phyloP scores from a whole-genome alignment of 35 echinoderm and acorn worm species.

The Antedon bifida region DNA sequence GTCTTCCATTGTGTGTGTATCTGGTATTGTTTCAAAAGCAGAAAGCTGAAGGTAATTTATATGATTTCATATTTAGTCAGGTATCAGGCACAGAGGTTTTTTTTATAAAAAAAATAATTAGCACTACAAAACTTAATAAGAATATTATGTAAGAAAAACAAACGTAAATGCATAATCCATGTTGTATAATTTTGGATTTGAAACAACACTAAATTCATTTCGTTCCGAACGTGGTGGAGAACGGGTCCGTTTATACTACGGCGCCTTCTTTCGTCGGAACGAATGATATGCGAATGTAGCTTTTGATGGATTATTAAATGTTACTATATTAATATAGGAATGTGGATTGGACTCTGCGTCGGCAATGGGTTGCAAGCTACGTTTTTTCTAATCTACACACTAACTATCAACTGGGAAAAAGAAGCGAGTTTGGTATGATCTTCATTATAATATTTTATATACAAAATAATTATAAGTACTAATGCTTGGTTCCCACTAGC shows the following conservation, averaged over 20 bases:
- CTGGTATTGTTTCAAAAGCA: background rate
- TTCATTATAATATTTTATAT: too few relatives aligned
- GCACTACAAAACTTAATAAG: too few relatives aligned
- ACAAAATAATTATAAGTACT: too few relatives aligned
- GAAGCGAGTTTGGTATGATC: background rate
- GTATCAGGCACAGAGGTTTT: background rate
- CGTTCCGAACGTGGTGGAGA: too few relatives aligned
- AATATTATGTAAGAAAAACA: too few relatives aligned
- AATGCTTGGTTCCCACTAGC: too few relatives aligned
- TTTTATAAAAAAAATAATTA: too few relatives aligned
- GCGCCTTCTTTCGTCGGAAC: background rate
- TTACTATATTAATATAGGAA: background rate
- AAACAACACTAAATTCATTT: too few relatives aligned
- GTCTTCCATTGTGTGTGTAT: background rate
- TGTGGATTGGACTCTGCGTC: background rate
- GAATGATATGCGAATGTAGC: background rate
- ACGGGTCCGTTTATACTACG: too few relatives aligned
- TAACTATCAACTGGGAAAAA: background rate
- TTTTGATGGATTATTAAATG: background rate
- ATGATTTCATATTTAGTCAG: background rate
- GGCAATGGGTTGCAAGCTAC: background rate
- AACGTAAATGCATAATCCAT: too few relatives aligned
- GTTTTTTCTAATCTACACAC: background rate
- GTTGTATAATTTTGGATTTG: too few relatives aligned
- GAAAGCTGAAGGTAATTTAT: background rate